Evolutionary conservation across 2,888 invertebrate species (phyloP).

Genomic region (Amphipyra berbera): DNA sequence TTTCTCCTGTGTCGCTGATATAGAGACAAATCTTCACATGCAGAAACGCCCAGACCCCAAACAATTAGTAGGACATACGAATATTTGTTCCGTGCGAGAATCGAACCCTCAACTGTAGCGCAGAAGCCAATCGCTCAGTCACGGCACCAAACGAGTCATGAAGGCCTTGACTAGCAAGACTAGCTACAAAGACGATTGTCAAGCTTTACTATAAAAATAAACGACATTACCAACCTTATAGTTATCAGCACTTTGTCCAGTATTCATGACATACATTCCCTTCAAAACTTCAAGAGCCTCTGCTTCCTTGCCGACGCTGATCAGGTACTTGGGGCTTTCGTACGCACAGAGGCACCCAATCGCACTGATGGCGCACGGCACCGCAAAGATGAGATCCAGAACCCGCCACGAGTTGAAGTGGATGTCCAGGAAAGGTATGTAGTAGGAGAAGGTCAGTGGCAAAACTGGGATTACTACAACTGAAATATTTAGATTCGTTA

Average conservation of each 20-base stretch:
- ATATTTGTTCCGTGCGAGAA: no score
- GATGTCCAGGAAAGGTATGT: conserved; percentile 83
- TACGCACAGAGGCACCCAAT: conserved; percentile 89
- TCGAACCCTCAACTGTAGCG: no score
- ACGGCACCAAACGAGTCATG: no score
- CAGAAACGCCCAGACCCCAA: no score
- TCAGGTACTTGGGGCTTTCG: conserved; percentile 94
- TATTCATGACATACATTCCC: conserved; percentile 75
- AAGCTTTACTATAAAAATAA: no score
- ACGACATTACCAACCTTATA: conserved; percentile 69
- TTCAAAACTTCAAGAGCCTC: conserved; percentile 87
- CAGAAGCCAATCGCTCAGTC: no score
- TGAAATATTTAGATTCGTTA: conserved; percentile 50
- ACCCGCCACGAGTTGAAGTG: conserved; percentile 93
- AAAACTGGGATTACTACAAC: conserved; percentile 92
- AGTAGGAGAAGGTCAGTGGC: conserved; percentile 86
- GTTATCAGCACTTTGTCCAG: conserved; percentile 67
- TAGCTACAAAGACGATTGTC: no score
- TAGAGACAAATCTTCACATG: no score
- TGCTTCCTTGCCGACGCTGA: conserved; percentile 88
- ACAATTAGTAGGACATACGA: no score
- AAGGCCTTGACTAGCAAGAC: no score
- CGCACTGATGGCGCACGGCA: conserved; percentile 91
- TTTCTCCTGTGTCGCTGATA: no score
- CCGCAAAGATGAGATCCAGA: conserved; percentile 90